A percentile compares a stretch with the other conserved stretches of the same genome.
Conservation (phyloP, 2,888 invertebrate species). For the Anodontia alba region DNA sequence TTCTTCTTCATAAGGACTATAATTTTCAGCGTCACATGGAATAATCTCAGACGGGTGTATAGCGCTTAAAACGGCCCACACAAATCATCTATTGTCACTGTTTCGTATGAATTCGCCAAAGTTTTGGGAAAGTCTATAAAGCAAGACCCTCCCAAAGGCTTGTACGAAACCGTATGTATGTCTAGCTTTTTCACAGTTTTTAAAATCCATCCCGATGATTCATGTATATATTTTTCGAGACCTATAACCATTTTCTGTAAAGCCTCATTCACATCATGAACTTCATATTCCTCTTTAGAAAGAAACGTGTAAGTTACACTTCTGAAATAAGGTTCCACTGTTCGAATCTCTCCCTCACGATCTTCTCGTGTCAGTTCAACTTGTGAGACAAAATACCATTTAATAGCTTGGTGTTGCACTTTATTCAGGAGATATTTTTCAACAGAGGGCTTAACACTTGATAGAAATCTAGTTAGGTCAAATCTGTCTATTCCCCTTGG, state of each 20-base stretch:
- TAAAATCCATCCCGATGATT: constrained; percentile 14
- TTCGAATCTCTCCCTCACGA: constrained; percentile 3
- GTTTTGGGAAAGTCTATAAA: constrained; percentile 23
- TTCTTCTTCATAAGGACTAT: constrained; percentile 14
- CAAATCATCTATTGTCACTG: constrained; percentile 35
- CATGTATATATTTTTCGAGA: not conserved
- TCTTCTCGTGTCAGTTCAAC: constrained; percentile 19
- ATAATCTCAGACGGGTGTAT: constrained; percentile 1
- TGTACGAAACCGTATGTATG: not conserved
- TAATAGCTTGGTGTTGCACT: not conserved
- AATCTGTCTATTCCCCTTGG: constrained; percentile 17
- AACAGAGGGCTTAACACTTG: not conserved
- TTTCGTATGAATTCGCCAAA: constrained; percentile 26
- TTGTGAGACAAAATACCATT: constrained; percentile 28
- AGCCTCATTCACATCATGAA: constrained; percentile 21
- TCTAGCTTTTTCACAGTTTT: not conserved
- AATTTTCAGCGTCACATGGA: constrained; percentile 20
- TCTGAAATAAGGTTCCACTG: constrained; percentile 22
- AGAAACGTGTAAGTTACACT: constrained; percentile 21
- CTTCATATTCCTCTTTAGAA: not conserved
- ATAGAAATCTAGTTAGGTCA: constrained; percentile 23
- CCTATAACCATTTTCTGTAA: constrained; percentile 21
- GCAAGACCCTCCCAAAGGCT: constrained; percentile 17
- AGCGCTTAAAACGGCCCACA: constrained; percentile 31
- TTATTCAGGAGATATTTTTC: not conserved